phyloP scores from a whole-genome alignment of 2,797 vertebrate species.

The Sebastiscus tertius region DNA sequence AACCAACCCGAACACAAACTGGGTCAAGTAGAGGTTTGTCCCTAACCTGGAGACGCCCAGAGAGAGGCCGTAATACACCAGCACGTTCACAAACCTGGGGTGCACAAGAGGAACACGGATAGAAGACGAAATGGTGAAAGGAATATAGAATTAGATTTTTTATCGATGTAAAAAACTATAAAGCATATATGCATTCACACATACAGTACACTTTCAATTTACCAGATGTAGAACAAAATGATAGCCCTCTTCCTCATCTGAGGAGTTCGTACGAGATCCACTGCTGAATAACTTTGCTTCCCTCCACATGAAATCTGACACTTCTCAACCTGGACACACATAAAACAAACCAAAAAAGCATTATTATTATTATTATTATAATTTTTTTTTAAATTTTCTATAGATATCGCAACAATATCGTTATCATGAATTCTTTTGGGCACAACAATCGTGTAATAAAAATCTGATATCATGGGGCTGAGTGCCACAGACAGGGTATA shows the following conservation, averaged over 20 bases:
- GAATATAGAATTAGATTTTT: too few species aligned
- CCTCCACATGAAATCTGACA: conserved; percentile 41
- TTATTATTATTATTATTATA: too few species aligned
- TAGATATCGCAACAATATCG: too few species aligned
- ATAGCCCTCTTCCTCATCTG: conserved; percentile 83
- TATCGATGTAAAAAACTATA: not conserved
- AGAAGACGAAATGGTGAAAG: not conserved
- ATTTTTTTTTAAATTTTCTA: too few species aligned
- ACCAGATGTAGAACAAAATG: conserved; percentile 85
- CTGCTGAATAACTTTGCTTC: conserved; percentile 45
- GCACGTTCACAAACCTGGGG: conserved; percentile 89
- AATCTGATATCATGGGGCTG: too few species aligned
- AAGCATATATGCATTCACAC: not conserved
- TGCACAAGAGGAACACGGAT: not conserved
- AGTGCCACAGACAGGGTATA: too few species aligned
- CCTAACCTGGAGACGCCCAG: conserved; percentile 88
- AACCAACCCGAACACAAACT: conserved; percentile 88
- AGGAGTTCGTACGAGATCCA: conserved; percentile 84
- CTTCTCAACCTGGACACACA: conserved; percentile 68
- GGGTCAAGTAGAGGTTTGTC: conserved; percentile 88
- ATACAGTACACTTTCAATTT: conserved; percentile 34
- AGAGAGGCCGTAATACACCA: conserved; percentile 90
- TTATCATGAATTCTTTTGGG: too few species aligned
- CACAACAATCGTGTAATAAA: too few species aligned
- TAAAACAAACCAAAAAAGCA: not conserved